These are phyloP conservation scores for Scaptomyza reducta DNA, from an alignment of 2,888 invertebrate genomes.

Conservation along the genomic window DNA sequence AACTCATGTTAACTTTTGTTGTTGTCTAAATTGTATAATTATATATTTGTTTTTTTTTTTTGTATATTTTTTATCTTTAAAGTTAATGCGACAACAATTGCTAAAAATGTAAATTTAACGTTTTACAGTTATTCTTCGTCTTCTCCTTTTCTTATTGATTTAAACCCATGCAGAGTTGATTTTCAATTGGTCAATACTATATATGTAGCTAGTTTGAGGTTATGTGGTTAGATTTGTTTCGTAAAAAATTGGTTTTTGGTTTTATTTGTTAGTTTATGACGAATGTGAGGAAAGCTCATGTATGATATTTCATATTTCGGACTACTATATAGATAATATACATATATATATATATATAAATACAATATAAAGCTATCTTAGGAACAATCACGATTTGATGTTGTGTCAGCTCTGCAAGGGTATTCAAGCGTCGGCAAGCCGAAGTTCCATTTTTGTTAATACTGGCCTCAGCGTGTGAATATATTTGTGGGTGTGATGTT, in stretches of 20 bases:
- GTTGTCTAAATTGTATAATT: constrained; percentile 28
- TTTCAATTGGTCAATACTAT: constrained; percentile 2
- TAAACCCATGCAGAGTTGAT: constrained; percentile 10
- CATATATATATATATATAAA: background rate
- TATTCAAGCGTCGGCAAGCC: constrained; percentile 31
- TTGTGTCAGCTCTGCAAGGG: constrained; percentile 36
- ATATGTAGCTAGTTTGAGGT: constrained; percentile 3
- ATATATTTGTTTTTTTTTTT: background rate
- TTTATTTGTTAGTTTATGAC: background rate
- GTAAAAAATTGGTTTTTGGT: background rate
- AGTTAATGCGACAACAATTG: constrained; percentile 63
- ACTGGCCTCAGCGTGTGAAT: constrained; percentile 48
- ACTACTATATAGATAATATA: background rate
- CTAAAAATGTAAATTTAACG: constrained; percentile 54
- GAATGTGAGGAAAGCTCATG: background rate
- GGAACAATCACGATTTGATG: constrained; percentile 1
- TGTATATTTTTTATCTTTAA: constrained; percentile 14
- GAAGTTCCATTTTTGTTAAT: constrained; percentile 35
- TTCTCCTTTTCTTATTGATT: background rate
- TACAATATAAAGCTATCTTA: background rate
- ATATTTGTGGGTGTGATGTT: background rate
- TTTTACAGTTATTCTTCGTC: background rate
- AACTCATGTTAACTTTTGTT: constrained; percentile 62
- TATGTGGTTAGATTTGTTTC: constrained; percentile 6
- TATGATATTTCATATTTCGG: background rate